Evolutionary conservation across 92 coral and sea anemone species (phyloP), one percentile per base, ranked within the genome.

Genomic region (Porites evermanni): DNA sequence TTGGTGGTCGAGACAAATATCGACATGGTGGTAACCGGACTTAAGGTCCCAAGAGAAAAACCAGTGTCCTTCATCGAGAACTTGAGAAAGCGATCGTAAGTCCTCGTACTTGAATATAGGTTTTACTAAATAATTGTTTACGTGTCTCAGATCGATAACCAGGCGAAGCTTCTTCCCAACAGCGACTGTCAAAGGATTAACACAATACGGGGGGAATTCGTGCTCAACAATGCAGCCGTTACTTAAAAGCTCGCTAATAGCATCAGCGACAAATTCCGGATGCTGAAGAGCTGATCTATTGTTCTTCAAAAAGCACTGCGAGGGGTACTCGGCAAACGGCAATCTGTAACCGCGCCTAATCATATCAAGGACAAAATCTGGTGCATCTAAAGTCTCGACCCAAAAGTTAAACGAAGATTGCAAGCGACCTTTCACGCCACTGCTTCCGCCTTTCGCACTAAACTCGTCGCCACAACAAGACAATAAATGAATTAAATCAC

Each of bases 111-210:
- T 89, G 51, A 89, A 88, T 50, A 74, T 80, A 50, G 79, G 72
- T 71, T 80, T 79, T 24, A 70, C 77, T 26, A 89, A 16, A 79
- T 52, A 67, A 32, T 51, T 20, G 26, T 83, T 89, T 8, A 89
- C 86, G 56, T 78, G 80, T 5, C 89, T 51, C 1, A 83, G 84
- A 75, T 89, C 92, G 44, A 84, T 64, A 52, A 89, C 86, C 20
- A 84, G 64, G 19, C 81, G 69, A 79, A 20, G 59, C 88, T 5
- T 69, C 64, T 87, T 89, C 16, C 95, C 95, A 32, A 84, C 89
- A 11, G 92, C 95, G 59, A 92, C 93, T 26, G 92, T 83, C 53
- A 83, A 81, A 44, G 92, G 90, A 72, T 91, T 91, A 18, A 88
- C 89, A 74, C 92, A 91, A 79, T 12, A 78, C 23, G 95, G 93